Conservation (phyloP, 2,888 invertebrate species). For the Phortica okadai region DNA sequence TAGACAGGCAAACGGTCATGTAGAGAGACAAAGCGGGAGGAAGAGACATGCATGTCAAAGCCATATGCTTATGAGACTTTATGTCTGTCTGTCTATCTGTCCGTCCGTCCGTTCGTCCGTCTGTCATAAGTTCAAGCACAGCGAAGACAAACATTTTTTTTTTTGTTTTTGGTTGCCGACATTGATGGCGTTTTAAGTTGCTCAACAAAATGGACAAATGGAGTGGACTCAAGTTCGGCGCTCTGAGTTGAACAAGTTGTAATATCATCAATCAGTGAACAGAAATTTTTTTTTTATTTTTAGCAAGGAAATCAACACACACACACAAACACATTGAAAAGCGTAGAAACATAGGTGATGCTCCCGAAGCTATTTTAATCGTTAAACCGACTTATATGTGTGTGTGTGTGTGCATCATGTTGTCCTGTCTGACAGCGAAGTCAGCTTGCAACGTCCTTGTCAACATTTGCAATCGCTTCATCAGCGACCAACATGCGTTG, state of each 20-base stretch:
- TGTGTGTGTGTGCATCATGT: neutral
- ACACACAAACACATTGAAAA: neutral
- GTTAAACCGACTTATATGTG: neutral
- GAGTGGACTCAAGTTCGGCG: slow-evolving; percentile 15
- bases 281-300: slow-evolving; percentile 51
- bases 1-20: neutral
- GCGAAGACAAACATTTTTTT: no score
- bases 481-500: slow-evolving; percentile 48
- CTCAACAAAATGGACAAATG: neutral
- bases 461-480: slow-evolving; percentile 68
- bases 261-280: slow-evolving; percentile 67
- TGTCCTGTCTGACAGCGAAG: neutral
- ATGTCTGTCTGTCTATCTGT: slow-evolving; percentile 12
- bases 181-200: slow-evolving; percentile 19
- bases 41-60: neutral
- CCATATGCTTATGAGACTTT: slow-evolving; percentile 13
- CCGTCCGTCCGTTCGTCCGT: slow-evolving; percentile 26
- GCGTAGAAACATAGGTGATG: neutral
- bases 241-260: slow-evolving; percentile 45
- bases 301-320: slow-evolving; percentile 11
- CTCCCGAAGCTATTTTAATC: neutral
- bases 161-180: neutral
- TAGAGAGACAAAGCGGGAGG: neutral
- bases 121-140: slow-evolving; percentile 1
- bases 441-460: slow-evolving; percentile 54